These are phyloP conservation scores for Tenthredo distinguenda DNA, from an alignment of 2,888 invertebrate species.

Conservation along the genomic window DNA sequence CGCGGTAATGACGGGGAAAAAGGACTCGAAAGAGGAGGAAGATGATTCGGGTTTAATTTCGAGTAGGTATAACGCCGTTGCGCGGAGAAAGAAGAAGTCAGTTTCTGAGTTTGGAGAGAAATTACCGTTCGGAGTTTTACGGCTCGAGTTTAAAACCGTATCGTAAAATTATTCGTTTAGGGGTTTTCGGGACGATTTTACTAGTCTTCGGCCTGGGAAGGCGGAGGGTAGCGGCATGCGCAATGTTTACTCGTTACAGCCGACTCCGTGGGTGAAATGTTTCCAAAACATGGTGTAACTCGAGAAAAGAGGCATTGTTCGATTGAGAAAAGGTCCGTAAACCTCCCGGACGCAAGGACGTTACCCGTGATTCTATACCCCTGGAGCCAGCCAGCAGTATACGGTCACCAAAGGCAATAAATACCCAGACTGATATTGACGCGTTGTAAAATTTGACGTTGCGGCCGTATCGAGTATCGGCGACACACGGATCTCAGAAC, in stretches of 20 bases:
- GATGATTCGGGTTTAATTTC: neutral
- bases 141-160: neutral
- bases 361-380: neutral
- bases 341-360: constrained; percentile 19
- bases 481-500: neutral
- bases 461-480: neutral
- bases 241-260: constrained; percentile 37
- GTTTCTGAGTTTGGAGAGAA: neutral
- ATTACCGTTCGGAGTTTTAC: constrained; percentile 7
- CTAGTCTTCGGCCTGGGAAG: neutral
- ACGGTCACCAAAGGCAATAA: constrained; percentile 36
- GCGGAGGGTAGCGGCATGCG: neutral
- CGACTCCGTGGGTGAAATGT: constrained; percentile 25
- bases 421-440: constrained; percentile 41
- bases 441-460: constrained; percentile 40
- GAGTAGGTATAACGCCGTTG: neutral
- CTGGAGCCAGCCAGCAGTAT: neutral
- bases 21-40: neutral
- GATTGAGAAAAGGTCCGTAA: constrained; percentile 34
- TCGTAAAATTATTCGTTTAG: constrained; percentile 36
- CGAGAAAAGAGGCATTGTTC: constrained; percentile 15
- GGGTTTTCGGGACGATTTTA: neutral
- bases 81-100: neutral
- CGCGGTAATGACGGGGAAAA: neutral
- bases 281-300: constrained; percentile 51